Evolutionary conservation across 1,140 invertebrate species (phyloP).

Genomic region (Asbolus verrucosus): DNA sequence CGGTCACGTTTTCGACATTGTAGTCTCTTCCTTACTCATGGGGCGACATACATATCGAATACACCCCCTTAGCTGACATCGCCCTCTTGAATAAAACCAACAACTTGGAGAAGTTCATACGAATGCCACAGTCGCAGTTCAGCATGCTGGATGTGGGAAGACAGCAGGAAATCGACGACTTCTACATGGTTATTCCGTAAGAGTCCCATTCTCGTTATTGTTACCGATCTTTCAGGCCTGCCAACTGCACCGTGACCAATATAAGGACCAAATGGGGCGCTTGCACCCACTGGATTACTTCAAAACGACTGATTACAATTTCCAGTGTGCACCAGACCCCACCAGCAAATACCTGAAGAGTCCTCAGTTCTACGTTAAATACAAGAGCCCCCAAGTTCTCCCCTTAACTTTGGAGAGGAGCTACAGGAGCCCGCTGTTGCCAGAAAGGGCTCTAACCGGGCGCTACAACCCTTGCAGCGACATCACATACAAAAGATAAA

Average conservation of each 20-base stretch:
- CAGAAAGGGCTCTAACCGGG: conserved; percentile 66
- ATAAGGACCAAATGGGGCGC: conserved; percentile 67
- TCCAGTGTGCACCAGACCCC: conserved; percentile 67
- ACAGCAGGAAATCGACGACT: conserved; percentile 68
- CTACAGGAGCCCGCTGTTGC: conserved; percentile 65
- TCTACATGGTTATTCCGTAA: conserved; percentile 70
- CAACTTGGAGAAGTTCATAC: conserved; percentile 46
- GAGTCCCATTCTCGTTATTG: too few species aligned
- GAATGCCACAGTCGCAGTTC: conserved; percentile 61
- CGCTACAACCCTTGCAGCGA: conserved; percentile 56
- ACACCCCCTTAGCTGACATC: conserved; percentile 65
- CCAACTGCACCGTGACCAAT: conserved; percentile 71
- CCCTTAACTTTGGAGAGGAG: conserved; percentile 66
- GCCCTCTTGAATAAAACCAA: conserved; percentile 63
- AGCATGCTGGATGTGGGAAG: conserved; percentile 66
- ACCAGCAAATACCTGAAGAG: conserved; percentile 68
- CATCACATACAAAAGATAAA: conserved; percentile 58
- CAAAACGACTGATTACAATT: conserved; percentile 65
- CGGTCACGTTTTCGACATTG: conserved; percentile 1
- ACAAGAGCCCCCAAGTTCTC: conserved; percentile 68
- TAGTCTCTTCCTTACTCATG: conserved; percentile 63
- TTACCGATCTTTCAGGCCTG: conserved; percentile 63
- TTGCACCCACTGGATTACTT: conserved; percentile 69
- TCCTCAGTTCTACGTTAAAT: conserved; percentile 68
- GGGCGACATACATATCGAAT: conserved; percentile 64